Conservation (phyloP, 2,797 vertebrate genomes). For the Tapirus indicus region DNA sequence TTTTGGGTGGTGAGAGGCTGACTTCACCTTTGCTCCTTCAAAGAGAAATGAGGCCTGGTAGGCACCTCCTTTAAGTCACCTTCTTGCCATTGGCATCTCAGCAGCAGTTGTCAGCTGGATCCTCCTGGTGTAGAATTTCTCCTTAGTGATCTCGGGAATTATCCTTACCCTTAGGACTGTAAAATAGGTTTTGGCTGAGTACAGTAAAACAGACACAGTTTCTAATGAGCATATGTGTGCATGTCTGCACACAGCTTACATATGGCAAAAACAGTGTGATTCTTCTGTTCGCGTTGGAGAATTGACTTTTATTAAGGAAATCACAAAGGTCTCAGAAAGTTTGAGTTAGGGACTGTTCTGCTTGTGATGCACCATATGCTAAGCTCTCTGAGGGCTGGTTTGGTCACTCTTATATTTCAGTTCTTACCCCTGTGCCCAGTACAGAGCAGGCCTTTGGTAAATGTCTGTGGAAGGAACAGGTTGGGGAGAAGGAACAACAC, state of each 20-base stretch:
- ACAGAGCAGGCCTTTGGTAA: not conserved
- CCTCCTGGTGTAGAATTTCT: not conserved
- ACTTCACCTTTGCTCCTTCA: not conserved
- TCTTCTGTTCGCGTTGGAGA: too few species aligned
- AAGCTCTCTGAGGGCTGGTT: too few species aligned
- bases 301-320: too few species aligned
- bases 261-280: not conserved
- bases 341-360: too few species aligned
- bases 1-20: not conserved
- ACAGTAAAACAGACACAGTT: not conserved
- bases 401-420: too few species aligned
- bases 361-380: too few species aligned
- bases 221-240: not conserved
- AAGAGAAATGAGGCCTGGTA: not conserved
- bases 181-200: too few species aligned
- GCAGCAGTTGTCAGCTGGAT: not conserved
- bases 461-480: too few species aligned
- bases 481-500: too few species aligned
- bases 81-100: rapidly evolving
- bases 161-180: not conserved
- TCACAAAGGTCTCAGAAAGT: too few species aligned
- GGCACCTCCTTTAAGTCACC: not conserved
- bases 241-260: not conserved
- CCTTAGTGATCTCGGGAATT: not conserved
- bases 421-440: too few species aligned